Percentiles rank a stretch among this genome's conserved stretches.
These are phyloP conservation scores for Alauda arvensis DNA, from an alignment of 2,797 vertebrate genomes.

Conservation along the genomic window DNA sequence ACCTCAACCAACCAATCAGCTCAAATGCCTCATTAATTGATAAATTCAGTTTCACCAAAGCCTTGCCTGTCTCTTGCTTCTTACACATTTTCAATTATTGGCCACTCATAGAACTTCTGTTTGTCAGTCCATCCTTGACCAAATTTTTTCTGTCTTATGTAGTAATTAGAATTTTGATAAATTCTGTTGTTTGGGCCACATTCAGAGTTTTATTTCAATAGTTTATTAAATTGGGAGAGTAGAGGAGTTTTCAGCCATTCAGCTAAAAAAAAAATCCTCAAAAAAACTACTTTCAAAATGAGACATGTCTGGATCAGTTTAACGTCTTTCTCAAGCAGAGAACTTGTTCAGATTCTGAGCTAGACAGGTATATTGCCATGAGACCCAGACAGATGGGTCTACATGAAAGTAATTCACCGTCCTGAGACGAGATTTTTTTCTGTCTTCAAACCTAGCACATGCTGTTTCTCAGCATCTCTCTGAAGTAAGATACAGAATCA, in stretches of 20 bases:
- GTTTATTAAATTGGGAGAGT: not conserved
- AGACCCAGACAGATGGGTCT: not conserved
- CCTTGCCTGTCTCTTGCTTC: not conserved
- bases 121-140: not conserved
- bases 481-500: not conserved
- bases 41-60: not conserved
- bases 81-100: not conserved
- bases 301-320: not conserved
- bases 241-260: not conserved
- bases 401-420: not conserved
- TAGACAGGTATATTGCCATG: not conserved
- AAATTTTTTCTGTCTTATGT: not conserved
- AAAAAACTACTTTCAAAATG: not conserved
- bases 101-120: not conserved
- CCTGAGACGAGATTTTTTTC: not conserved
- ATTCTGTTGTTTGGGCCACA: not conserved
- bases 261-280: rapidly evolving
- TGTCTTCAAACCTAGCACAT: not conserved
- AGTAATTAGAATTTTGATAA: not conserved
- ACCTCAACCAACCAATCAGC: not conserved
- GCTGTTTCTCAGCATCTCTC: not conserved
- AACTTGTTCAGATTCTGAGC: not conserved
- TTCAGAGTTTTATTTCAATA: not conserved
- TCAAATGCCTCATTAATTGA: not conserved
- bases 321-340: not conserved